Evolutionary conservation across 2,888 invertebrate genomes (phyloP).

Genomic region (Eudemis profundana): DNA sequence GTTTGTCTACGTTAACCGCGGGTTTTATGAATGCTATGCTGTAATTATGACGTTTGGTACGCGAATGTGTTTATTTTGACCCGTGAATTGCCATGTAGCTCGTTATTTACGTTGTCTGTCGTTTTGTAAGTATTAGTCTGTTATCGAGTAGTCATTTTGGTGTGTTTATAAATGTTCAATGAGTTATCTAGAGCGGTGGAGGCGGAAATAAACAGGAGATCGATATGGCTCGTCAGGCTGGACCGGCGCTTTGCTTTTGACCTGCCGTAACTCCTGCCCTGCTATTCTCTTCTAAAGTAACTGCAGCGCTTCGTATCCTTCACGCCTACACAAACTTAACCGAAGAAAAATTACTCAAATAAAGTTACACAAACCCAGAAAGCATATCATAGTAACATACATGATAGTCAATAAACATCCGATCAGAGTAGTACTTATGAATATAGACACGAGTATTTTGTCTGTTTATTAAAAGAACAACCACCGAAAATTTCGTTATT

Average conservation of each 20-base stretch:
- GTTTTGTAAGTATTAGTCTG: slow-evolving; percentile 32
- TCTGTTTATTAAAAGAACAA: no score
- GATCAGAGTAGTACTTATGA: no score
- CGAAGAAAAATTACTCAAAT: no score
- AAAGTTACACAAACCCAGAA: no score
- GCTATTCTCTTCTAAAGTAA: slow-evolving; percentile 3
- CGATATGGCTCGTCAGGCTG: slow-evolving; percentile 65
- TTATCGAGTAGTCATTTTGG: slow-evolving; percentile 56
- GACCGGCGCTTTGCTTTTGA: slow-evolving; percentile 47
- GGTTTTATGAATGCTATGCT: slow-evolving; percentile 75
- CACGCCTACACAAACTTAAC: background rate
- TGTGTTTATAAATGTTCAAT: slow-evolving; percentile 72
- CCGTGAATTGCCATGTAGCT: slow-evolving; percentile 48
- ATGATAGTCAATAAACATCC: no score
- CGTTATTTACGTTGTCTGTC: slow-evolving; percentile 11
- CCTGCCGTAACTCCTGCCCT: slow-evolving; percentile 42
- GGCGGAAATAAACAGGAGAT: slow-evolving; percentile 75
- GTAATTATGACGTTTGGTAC: slow-evolving; percentile 71
- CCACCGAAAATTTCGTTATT: no score
- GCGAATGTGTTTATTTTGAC: slow-evolving; percentile 54
- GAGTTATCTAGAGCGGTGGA: slow-evolving; percentile 62
- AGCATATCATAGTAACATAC: no score
- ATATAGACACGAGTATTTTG: no score
- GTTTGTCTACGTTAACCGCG: slow-evolving; percentile 71
- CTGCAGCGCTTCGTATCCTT: background rate